Evolutionary conservation across 2,113 vertebrate species (phyloP).

Genomic region (Myxocyprinus asiaticus): DNA sequence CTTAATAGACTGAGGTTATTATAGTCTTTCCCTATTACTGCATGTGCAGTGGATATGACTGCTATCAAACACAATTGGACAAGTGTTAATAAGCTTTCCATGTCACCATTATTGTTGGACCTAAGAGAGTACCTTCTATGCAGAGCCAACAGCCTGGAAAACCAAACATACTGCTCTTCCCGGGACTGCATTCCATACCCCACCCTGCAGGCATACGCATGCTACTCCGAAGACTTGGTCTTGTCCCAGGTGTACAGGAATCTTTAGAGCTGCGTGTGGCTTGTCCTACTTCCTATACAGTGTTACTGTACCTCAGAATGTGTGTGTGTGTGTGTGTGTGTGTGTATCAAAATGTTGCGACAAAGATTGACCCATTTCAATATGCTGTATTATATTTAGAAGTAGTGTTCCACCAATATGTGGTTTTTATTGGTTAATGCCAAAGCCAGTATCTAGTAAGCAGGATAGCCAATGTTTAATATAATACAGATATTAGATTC

Average conservation of each 20-base stretch:
- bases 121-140: constrained; percentile 25
- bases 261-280: constrained; percentile 72
- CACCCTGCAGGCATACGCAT: not conserved
- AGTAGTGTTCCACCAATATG: not conserved
- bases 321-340: constrained; percentile 49
- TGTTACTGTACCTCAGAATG: constrained; percentile 60
- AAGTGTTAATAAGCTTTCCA: constrained; percentile 50
- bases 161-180: constrained; percentile 63
- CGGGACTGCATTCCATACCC: constrained; percentile 53
- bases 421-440: not conserved
- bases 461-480: not conserved
- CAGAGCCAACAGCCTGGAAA: constrained; percentile 66
- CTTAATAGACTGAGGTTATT: not conserved
- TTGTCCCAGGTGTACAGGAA: constrained; percentile 74
- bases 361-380: constrained; percentile 77
- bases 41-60: constrained; percentile 6
- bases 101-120: constrained; percentile 14
- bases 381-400: not conserved
- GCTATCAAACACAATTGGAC: constrained; percentile 13
- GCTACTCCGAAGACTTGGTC: constrained; percentile 62
- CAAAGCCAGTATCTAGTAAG: not conserved
- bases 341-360: constrained; percentile 64
- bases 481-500: too few relatives aligned
- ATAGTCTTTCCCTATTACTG: not conserved
- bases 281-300: constrained; percentile 75